These are phyloP conservation scores for Cyphomyrus plagiostoma DNA, from an alignment of 2,113 vertebrate species.

Conservation along the genomic window DNA sequence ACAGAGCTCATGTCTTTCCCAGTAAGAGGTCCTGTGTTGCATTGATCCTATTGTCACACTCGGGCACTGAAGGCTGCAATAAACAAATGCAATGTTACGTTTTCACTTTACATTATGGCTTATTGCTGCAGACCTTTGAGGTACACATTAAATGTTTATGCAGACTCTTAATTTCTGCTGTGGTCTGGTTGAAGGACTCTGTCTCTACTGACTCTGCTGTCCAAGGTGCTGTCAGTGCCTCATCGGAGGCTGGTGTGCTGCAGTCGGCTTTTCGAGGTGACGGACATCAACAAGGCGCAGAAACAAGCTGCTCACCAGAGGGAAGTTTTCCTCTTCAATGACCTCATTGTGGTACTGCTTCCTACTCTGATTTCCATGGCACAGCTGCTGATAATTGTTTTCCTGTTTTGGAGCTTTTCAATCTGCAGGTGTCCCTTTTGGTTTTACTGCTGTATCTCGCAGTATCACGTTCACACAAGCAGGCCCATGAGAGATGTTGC, in stretches of 20 bases:
- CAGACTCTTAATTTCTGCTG: not conserved
- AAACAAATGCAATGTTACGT: not conserved
- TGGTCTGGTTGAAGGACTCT: not conserved
- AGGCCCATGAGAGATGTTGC: not conserved
- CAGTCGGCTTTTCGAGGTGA: constrained; percentile 93
- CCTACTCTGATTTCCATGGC: not conserved
- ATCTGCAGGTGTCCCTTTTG: not conserved
- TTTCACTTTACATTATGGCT: not conserved
- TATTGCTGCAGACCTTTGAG: not conserved
- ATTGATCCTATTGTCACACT: not conserved
- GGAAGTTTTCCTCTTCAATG: constrained; percentile 98
- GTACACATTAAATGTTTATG: not conserved
- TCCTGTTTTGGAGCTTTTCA: not conserved
- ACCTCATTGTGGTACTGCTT: constrained; percentile 84
- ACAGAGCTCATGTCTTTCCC: not conserved
- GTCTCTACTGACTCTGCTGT: not conserved
- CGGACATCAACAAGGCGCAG: constrained; percentile 89
- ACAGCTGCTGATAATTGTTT: not conserved
- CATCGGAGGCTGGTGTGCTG: constrained; percentile 94
- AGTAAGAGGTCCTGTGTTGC: not conserved
- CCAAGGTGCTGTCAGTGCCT: constrained; percentile 85
- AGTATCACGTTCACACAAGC: not conserved
- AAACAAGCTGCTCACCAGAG: constrained; percentile 96
- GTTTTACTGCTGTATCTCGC: not conserved
- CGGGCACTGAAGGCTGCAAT: not conserved